Base-by-base conservation (phyloP, 2,888 invertebrate genomes). In the Ichneumoninae sp. region DNA sequence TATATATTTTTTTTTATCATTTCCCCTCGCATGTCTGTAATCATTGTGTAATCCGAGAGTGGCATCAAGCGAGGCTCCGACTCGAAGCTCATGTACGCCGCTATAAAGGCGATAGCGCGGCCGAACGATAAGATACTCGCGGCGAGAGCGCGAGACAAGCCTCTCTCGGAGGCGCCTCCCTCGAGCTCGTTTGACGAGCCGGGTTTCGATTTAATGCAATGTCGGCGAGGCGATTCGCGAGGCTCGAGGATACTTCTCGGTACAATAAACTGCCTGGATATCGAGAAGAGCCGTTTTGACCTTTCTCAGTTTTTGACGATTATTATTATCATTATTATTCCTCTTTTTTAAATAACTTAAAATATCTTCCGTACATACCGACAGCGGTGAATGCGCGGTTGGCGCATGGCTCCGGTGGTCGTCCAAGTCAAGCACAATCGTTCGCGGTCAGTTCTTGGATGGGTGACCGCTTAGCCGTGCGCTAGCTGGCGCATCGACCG, bases 71-170 rank as follows among this genome's bases (percentile, higher is more conserved):
- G 57, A 63, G 30, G 19, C 76, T 74, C 52, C 70, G 57, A 74
- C 8, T 52, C 44, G 52, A 44, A 60, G 76, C 44, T 73, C 54
- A 50, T 71, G 74, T 63, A 40, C 54, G 77, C 44, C 40, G 60
- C 69, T 80, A 81, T 66, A 77, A 68, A 77, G 81, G 54, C 57
- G 84, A 84, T 84, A 84, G 73, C 33, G 73, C 44, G 73, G 33
- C n/a, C 74, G 63, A 57, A 73, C 68, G 83, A 83, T 83, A 83
- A 83, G 83, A 81, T 81, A 81, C 44, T 33, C 33, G 30, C 63
- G 52, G 19, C 52, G 19, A 33, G 13, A 33, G 13, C 57, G 10
- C 22, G 22, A 16, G 13, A 30, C 36, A 40, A 36, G 36, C 19
- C 22, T 8, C 40, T 30, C 40, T 66, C 22, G 40, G 19, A 66